Evolutionary conservation across 2,113 vertebrate species (phyloP).

Genomic region (Brachyhypopomus gauderio): DNA sequence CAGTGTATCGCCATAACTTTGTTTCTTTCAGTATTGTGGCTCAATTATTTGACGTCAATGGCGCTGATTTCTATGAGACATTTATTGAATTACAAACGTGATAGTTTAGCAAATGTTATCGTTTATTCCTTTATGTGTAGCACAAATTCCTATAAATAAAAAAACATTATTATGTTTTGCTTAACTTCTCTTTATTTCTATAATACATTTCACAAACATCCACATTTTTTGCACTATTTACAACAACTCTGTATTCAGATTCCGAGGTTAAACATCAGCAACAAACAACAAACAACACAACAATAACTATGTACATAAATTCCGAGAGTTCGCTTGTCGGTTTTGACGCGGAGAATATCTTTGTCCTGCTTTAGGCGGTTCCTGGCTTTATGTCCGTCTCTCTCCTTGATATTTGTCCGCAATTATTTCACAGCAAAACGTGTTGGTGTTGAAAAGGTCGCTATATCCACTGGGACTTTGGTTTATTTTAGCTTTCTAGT

Average conservation of each 20-base stretch:
- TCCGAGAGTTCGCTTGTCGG: constrained; percentile 21
- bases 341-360: neutral
- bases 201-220: constrained; percentile 91
- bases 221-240: constrained; percentile 68
- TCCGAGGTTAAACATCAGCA: constrained; percentile 67
- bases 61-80: too few species aligned
- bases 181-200: constrained; percentile 82
- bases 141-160: neutral
- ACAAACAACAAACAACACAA: constrained; percentile 68
- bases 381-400: constrained; percentile 51
- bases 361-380: constrained; percentile 40
- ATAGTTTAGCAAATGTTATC: too few species aligned
- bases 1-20: too few species aligned
- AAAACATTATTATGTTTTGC: neutral
- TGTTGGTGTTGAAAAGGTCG: constrained; percentile 21
- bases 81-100: too few species aligned
- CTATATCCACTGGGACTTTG: constrained; percentile 56
- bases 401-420: neutral
- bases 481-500: constrained; percentile 65
- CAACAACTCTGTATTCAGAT: constrained; percentile 66
- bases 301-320: constrained; percentile 84
- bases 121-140: too few species aligned
- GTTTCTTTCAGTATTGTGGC: too few species aligned
- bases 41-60: too few species aligned
- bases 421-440: neutral